A percentile compares a stretch with the other conserved stretches of the same genome.
phyloP scores from a whole-genome alignment of 2,888 invertebrate genomes.

The Coleophora deauratella region DNA sequence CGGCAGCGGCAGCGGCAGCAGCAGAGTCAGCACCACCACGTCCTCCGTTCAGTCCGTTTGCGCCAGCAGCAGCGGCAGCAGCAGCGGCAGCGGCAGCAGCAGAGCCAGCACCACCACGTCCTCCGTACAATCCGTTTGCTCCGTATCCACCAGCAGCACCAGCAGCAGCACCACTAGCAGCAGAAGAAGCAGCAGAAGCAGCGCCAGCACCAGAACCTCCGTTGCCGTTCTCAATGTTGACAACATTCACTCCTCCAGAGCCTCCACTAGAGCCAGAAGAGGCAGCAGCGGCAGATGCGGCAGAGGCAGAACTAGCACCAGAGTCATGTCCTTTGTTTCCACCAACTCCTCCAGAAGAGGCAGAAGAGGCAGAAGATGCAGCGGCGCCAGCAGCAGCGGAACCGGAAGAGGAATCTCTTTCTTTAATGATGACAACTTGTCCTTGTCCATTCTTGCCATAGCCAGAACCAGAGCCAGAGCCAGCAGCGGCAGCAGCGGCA shows the following conservation, averaged over 20 bases:
- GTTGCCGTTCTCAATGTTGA: too few relatives aligned
- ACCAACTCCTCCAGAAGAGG: not conserved
- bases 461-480: too few relatives aligned
- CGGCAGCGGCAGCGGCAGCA: not conserved
- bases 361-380: not conserved
- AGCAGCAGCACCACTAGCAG: not conserved
- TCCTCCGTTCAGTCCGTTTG: slow-evolving; percentile 6
- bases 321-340: not conserved
- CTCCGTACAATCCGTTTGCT: slow-evolving; percentile 5
- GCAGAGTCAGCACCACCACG: too few relatives aligned
- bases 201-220: slow-evolving; percentile 1
- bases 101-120: too few relatives aligned
- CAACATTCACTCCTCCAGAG: slow-evolving; percentile 2
- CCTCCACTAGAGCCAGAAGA: slow-evolving; percentile 1
- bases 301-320: too few relatives aligned
- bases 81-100: slow-evolving; percentile 6
- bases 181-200: not conserved
- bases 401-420: too few relatives aligned
- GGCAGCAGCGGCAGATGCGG: slow-evolving; percentile 2
- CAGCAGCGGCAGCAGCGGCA: not conserved
- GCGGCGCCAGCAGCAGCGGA: not conserved
- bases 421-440: too few relatives aligned
- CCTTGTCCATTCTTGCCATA: not conserved
- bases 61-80: not conserved
- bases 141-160: not conserved